Conservation (phyloP, 2,797 vertebrate genomes). For the Botia kubotai region DNA sequence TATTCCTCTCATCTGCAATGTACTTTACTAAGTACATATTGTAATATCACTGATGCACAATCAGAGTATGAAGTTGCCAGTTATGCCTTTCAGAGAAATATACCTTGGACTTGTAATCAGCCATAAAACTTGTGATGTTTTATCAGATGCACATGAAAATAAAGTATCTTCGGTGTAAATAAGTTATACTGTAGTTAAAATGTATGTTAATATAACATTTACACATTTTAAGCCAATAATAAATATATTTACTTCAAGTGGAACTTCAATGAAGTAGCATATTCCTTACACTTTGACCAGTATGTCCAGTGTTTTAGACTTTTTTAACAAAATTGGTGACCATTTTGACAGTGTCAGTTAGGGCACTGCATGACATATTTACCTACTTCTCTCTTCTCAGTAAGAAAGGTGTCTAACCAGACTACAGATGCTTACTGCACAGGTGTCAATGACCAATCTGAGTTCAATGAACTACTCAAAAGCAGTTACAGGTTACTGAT, state of each 20-base stretch:
- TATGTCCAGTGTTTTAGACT: neutral
- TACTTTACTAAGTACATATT: neutral
- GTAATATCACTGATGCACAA: neutral
- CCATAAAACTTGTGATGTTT: no score
- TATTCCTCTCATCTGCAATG: neutral
- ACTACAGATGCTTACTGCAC: slow-evolving; percentile 4
- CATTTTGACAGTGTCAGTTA: slow-evolving; percentile 34
- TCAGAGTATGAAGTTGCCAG: neutral
- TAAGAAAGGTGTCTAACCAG: slow-evolving; percentile 26
- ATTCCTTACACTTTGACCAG: neutral
- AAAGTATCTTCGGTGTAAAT: no score
- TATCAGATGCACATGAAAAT: no score
- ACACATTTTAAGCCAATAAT: neutral
- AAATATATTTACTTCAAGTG: neutral
- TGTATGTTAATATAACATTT: no score
- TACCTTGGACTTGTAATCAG: no score
- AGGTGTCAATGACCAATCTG: neutral
- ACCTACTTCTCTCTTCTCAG: slow-evolving; percentile 31
- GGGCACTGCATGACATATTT: slow-evolving; percentile 35
- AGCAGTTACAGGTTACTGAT: no score
- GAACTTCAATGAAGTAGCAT: neutral
- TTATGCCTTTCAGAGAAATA: neutral
- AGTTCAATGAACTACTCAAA: no score
- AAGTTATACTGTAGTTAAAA: no score
- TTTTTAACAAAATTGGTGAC: slow-evolving; percentile 8